These are phyloP conservation scores for Scolopax bukidnonensis DNA, from an alignment of 2,797 vertebrate genomes.

Conservation along the genomic window DNA sequence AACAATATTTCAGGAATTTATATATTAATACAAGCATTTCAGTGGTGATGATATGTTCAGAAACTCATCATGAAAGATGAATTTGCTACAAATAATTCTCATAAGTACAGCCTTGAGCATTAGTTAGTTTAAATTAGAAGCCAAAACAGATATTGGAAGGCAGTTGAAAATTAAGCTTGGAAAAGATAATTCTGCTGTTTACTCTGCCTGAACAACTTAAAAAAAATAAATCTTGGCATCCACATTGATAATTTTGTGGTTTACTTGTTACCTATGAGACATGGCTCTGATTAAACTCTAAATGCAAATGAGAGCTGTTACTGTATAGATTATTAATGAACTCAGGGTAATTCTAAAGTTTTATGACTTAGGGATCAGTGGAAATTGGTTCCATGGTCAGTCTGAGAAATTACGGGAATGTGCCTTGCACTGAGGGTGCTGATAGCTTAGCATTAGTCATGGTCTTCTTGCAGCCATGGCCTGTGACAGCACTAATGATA, in stretches of 20 bases:
- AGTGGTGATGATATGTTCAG: neutral
- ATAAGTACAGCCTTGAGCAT: neutral
- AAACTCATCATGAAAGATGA: neutral
- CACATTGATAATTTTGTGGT: constrained; percentile 82
- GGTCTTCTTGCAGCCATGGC: constrained; percentile 81
- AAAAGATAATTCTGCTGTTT: constrained; percentile 53
- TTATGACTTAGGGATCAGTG: constrained; percentile 89
- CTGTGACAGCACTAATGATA: constrained; percentile 93
- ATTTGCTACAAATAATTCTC: neutral
- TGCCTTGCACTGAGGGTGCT: constrained; percentile 83
- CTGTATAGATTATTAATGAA: constrained; percentile 94
- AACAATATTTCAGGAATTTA: neutral
- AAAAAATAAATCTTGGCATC: constrained; percentile 79
- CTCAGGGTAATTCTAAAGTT: constrained; percentile 91
- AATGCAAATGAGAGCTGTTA: constrained; percentile 84
- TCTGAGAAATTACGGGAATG: constrained; percentile 93
- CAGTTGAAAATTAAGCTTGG: constrained; percentile 43
- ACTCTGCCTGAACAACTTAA: constrained; percentile 57
- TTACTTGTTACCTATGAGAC: constrained; percentile 83
- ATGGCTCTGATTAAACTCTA: constrained; percentile 87
- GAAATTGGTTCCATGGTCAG: constrained; percentile 95
- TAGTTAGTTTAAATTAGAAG: constrained; percentile 32
- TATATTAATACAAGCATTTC: neutral
- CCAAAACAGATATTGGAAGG: constrained; percentile 11
- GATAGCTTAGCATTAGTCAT: constrained; percentile 91